Conservation (phyloP, 2,113 vertebrate species). For the Raja brachyura region DNA sequence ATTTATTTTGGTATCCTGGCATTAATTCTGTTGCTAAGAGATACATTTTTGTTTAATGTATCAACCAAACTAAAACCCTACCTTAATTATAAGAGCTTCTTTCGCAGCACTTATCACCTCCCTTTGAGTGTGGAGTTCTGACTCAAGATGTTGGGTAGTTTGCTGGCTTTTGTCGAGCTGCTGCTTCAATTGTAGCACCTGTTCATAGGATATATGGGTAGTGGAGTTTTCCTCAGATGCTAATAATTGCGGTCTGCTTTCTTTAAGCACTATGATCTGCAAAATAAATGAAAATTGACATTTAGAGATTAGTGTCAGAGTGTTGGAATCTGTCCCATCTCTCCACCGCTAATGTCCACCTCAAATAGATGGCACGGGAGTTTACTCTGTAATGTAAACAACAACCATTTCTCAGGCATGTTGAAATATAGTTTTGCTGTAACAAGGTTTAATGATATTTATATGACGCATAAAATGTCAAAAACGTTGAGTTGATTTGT, state of each 20-base stretch:
- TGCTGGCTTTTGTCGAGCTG: conserved; percentile 58
- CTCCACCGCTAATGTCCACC: background rate
- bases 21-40: conserved; percentile 29
- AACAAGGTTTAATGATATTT: background rate
- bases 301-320: background rate
- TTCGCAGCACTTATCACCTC: conserved; percentile 58
- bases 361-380: background rate
- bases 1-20: background rate
- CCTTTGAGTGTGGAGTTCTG: conserved; percentile 59
- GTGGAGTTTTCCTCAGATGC: conserved; percentile 57
- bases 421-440: background rate
- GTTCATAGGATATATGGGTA: conserved; percentile 59
- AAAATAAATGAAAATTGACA: background rate
- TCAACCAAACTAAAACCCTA: conserved; percentile 45
- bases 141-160: conserved; percentile 55
- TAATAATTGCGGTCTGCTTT: conserved; percentile 51
- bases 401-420: background rate
- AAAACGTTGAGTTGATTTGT: background rate
- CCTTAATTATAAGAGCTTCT: conserved; percentile 73
- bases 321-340: background rate
- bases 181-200: conserved; percentile 56
- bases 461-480: background rate
- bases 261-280: conserved; percentile 51
- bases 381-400: background rate
- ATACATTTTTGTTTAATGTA: background rate